These are phyloP conservation scores for Phyllotis vaccarum DNA, from an alignment of 2,797 vertebrate species.

Conservation along the genomic window DNA sequence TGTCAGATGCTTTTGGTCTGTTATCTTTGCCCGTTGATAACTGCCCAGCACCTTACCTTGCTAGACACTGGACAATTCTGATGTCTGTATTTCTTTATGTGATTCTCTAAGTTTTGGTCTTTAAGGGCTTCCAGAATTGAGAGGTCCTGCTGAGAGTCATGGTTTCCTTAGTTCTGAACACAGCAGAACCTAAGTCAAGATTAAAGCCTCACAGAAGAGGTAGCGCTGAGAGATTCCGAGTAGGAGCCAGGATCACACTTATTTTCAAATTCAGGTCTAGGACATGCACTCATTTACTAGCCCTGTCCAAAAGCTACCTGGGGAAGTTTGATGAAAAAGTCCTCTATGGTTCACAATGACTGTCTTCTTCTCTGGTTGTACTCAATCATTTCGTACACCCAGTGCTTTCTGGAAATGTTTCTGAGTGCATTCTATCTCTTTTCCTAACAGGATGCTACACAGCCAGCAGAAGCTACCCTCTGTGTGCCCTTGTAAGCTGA, in stretches of 20 bases:
- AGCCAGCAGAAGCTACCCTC: background rate
- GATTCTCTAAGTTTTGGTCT: background rate
- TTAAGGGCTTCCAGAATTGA: slow-evolving; percentile 6
- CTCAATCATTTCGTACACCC: background rate
- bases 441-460: background rate
- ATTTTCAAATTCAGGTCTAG: background rate
- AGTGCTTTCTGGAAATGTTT: background rate
- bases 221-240: background rate
- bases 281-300: background rate
- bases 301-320: background rate
- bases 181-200: background rate
- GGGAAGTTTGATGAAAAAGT: background rate
- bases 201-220: background rate
- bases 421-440: background rate
- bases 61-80: background rate
- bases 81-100: background rate
- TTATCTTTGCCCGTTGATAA: too few species aligned
- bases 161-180: background rate
- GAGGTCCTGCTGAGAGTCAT: background rate
- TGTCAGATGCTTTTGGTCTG: background rate
- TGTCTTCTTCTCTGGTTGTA: background rate
- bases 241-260: background rate
- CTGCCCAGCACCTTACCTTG: background rate
- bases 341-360: background rate
- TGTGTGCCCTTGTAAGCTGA: background rate